A percentile compares a stretch with the other conserved stretches of the same genome.
These are phyloP conservation scores for Ophioderma brevispina DNA, from an alignment of 35 echinoderm and acorn worm genomes.

Conservation along the genomic window DNA sequence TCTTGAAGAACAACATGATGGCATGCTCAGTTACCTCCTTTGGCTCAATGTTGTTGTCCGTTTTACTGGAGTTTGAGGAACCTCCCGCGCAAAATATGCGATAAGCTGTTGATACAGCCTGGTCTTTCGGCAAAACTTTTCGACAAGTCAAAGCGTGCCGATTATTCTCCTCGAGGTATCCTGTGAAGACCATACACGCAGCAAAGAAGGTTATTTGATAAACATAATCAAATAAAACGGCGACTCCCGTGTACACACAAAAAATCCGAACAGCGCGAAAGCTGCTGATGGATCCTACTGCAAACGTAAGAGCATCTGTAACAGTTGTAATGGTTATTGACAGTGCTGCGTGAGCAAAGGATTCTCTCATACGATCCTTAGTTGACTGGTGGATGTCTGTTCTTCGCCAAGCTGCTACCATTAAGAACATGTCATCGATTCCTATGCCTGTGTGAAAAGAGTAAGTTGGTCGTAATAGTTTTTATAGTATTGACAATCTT, in stretches of 20 bases:
- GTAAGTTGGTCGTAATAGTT: no score
- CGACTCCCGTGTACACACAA: constrained; percentile 54
- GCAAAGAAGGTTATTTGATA: constrained; percentile 80
- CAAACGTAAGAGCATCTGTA: constrained; percentile 64
- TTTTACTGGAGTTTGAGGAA: background rate
- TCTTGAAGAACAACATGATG: constrained; percentile 51
- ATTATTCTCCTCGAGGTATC: constrained; percentile 37
- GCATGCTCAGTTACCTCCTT: constrained; percentile 6
- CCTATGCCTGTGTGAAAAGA: constrained; percentile 55
- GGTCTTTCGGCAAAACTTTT: constrained; percentile 31
- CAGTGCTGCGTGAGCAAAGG: constrained; percentile 63
- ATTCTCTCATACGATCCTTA: constrained; percentile 42
- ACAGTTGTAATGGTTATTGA: constrained; percentile 70
- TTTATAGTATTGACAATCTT: no score
- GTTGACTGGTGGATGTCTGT: background rate
- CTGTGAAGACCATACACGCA: constrained; percentile 59
- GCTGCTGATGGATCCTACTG: constrained; percentile 25
- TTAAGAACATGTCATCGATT: constrained; percentile 79
- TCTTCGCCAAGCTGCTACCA: constrained; percentile 66
- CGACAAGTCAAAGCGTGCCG: constrained; percentile 39
- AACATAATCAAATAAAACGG: constrained; percentile 64
- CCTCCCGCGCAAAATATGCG: constrained; percentile 68
- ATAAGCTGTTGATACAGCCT: background rate
- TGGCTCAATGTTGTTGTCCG: background rate
- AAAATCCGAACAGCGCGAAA: constrained; percentile 55